phyloP scores from a whole-genome alignment of 2,888 invertebrate species.

The Scaptomyza cyrtandrae region DNA sequence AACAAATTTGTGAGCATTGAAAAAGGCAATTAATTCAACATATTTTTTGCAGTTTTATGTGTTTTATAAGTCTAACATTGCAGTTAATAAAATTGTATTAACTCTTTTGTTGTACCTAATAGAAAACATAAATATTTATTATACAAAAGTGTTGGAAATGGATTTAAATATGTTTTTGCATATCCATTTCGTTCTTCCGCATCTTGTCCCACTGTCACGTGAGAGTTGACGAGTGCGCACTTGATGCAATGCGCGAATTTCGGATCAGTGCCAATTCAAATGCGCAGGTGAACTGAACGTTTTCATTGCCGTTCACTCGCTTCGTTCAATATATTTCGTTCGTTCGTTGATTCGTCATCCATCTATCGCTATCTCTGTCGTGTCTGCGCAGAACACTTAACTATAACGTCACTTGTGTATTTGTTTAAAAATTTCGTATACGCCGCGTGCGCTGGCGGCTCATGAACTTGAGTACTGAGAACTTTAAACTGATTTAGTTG shows the following conservation, averaged over 20 bases:
- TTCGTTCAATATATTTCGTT: conserved; percentile 14
- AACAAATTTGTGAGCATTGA: neutral
- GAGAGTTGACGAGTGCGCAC: conserved; percentile 40
- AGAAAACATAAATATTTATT: too few relatives aligned
- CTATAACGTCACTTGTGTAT: conserved; percentile 14
- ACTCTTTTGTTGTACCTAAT: too few relatives aligned
- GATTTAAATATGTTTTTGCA: too few relatives aligned
- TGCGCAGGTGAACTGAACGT: conserved; percentile 79
- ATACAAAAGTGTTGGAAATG: neutral
- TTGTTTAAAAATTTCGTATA: conserved; percentile 63
- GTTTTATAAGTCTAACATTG: too few relatives aligned
- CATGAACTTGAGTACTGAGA: conserved; percentile 40
- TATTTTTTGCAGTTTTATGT: too few relatives aligned
- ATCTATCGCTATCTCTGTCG: conserved; percentile 25
- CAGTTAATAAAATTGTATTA: too few relatives aligned
- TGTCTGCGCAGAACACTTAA: conserved; percentile 50
- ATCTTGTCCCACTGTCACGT: conserved; percentile 40
- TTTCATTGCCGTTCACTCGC: conserved; percentile 23
- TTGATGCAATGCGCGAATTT: conserved; percentile 68
- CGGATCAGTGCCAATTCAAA: conserved; percentile 74
- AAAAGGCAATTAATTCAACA: too few relatives aligned
- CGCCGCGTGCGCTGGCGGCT: conserved; percentile 40
- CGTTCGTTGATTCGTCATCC: conserved; percentile 5
- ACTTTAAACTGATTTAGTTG: conserved; percentile 33
- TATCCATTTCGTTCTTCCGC: neutral